These are phyloP conservation scores for Eupithecia insigniata DNA, from an alignment of 2,888 invertebrate species.

Conservation along the genomic window DNA sequence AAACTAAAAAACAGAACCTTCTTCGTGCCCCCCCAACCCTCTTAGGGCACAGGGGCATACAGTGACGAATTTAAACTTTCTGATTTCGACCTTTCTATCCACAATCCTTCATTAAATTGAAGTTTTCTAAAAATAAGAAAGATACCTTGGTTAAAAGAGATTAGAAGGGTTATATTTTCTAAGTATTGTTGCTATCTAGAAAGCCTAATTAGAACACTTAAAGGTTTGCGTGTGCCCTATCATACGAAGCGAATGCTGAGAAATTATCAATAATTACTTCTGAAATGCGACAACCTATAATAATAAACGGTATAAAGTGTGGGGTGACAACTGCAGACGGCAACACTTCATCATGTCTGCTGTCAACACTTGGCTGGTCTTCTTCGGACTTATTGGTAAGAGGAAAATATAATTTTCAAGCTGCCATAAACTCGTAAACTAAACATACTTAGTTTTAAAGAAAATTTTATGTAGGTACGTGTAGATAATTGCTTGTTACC, in stretches of 20 bases:
- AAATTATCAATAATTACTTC: slow-evolving; percentile 30
- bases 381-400: slow-evolving; percentile 33
- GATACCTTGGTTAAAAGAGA: neutral
- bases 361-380: slow-evolving; percentile 26
- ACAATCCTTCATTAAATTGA: too few species aligned
- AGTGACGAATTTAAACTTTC: too few species aligned
- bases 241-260: slow-evolving; percentile 25
- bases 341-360: slow-evolving; percentile 28
- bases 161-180: neutral
- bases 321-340: neutral
- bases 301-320: slow-evolving; percentile 38
- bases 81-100: too few species aligned
- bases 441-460: too few species aligned
- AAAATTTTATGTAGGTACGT: too few species aligned
- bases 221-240: slow-evolving; percentile 37
- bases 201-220: neutral
- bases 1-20: too few species aligned
- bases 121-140: too few species aligned
- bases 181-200: neutral
- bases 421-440: neutral
- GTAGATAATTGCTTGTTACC: too few species aligned
- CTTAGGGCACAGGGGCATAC: too few species aligned
- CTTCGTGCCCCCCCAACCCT: too few species aligned
- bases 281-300: slow-evolving; percentile 31
- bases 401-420: neutral